Evolutionary conservation across 2,888 invertebrate species (phyloP).

Genomic region (Rosalia funebris): DNA sequence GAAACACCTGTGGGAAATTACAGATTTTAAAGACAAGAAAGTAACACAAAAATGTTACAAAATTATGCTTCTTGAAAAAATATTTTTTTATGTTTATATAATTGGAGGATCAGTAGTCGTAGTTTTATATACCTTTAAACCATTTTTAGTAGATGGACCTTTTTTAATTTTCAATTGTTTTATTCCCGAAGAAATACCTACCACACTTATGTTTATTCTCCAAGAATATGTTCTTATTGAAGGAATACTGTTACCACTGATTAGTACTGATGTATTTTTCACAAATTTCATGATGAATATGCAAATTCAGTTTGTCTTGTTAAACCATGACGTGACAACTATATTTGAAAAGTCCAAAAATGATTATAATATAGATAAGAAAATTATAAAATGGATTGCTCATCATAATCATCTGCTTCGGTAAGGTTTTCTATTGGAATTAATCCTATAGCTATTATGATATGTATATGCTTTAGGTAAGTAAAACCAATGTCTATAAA

Average conservation of each 20-base stretch:
- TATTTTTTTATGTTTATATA: neutral
- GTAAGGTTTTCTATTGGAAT: conserved; percentile 2
- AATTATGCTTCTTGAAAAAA: neutral
- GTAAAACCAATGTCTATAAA: too few species aligned
- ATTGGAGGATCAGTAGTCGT: neutral
- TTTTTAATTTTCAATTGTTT: neutral
- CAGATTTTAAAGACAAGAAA: neutral
- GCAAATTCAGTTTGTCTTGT: conserved; percentile 20
- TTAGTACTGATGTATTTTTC: conserved; percentile 18
- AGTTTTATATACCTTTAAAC: neutral
- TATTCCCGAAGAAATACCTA: neutral
- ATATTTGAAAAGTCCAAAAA: neutral
- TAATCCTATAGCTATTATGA: too few species aligned
- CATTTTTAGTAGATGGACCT: neutral
- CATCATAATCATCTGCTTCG: conserved; percentile 21
- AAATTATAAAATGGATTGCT: conserved; percentile 20
- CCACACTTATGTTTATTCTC: neutral
- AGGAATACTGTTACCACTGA: conserved; percentile 3
- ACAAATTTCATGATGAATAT: conserved; percentile 8
- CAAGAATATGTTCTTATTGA: conserved; percentile 9
- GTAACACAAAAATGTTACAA: neutral
- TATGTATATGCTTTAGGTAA: too few species aligned
- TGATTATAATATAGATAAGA: neutral
- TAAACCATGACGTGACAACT: conserved; percentile 8
- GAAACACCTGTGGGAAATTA: neutral